A percentile compares a stretch with the other conserved stretches of the same genome.
These are phyloP conservation scores for Halichondria panicea DNA, from an alignment of 37 sponge, comb jelly and placozoan species.

Conservation along the genomic window DNA sequence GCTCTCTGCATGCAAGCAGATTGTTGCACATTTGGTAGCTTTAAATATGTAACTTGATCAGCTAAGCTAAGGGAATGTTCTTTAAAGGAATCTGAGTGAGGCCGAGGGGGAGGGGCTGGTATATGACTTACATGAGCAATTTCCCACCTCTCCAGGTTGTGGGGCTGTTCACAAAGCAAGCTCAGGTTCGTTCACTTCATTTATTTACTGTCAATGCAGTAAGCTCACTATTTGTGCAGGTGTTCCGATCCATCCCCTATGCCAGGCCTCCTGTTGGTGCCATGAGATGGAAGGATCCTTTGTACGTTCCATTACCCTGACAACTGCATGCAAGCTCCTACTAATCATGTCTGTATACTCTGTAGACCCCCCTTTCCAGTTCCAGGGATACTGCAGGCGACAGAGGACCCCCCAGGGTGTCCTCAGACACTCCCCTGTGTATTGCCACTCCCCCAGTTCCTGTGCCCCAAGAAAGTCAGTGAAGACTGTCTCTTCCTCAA, in stretches of 20 bases:
- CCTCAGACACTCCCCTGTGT: conserved; percentile 35
- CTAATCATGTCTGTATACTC: background rate
- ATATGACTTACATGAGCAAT: background rate
- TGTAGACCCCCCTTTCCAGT: conserved; percentile 55
- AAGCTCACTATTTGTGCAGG: too few species aligned
- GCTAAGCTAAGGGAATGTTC: too few species aligned
- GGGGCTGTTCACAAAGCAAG: too few species aligned
- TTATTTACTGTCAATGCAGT: too few species aligned
- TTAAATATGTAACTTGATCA: too few species aligned
- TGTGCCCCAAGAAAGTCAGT: conserved; percentile 42
- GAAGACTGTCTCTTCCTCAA: conserved; percentile 85
- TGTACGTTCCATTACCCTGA: conserved; percentile 32
- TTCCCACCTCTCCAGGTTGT: background rate
- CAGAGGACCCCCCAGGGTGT: conserved; percentile 69
- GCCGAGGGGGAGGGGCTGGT: too few species aligned
- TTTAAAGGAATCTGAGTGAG: too few species aligned
- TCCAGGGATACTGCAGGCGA: conserved; percentile 40
- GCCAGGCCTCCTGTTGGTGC: conserved; percentile 55
- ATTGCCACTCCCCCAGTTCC: conserved; percentile 30
- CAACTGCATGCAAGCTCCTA: too few species aligned
- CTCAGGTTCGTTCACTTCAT: too few species aligned
- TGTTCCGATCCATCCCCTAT: conserved; percentile 78
- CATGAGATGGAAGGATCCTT: conserved; percentile 68
- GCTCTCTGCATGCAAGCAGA: background rate
- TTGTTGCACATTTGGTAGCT: background rate